Base-by-base conservation (phyloP, 2,888 invertebrate species). In the Chaitophorus viminalis region DNA sequence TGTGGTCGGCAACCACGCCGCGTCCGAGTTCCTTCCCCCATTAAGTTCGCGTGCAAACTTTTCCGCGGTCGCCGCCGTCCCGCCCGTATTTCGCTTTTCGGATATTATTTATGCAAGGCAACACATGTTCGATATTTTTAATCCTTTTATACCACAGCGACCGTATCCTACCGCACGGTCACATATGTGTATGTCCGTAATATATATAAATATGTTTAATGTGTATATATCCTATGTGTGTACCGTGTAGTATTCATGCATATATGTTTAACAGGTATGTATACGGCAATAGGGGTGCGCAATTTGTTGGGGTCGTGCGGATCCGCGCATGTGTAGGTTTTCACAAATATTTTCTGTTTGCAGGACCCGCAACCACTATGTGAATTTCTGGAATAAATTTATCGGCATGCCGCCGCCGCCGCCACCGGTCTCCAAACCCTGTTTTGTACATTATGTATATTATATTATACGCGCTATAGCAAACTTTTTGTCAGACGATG, bases 81-180 rank as follows among this genome's bases (percentile, higher is more conserved):
- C 72, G n/a, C 25, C 74, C 29, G 68, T 68, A 31, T 68, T 76
- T n/a, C 54, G 21, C 46, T 82, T 82, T 82, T 75, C 9, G 46
- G 46, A 46, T 70, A 54, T 86, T 86, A 86, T 86, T 86, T 86
- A 86, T 86, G 77, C 65, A 78, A 54, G 76, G 70, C 78, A 86
- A 86, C 85, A 86, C 78, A 86, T 86, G 85, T 86, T 86, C 52
- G 70, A 78, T 78, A 78, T 78, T 86, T 86, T 86, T 78, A 78
- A 78, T 29, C 70, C 70, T 70, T 78, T 77, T 65, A n/a, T n/a
- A 36, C 78, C 85, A 36, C 33, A n/a, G 54, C 36, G 21, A 25
- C 54, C 54, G 78, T 54, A 21, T 54, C 54, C 60, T 25, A 9
- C 25, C 29, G 33, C 52, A 21, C 52, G 52, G 29, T 46, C 0